Conservation (phyloP, 2,797 vertebrate species). For the Neostethus bicornis region DNA sequence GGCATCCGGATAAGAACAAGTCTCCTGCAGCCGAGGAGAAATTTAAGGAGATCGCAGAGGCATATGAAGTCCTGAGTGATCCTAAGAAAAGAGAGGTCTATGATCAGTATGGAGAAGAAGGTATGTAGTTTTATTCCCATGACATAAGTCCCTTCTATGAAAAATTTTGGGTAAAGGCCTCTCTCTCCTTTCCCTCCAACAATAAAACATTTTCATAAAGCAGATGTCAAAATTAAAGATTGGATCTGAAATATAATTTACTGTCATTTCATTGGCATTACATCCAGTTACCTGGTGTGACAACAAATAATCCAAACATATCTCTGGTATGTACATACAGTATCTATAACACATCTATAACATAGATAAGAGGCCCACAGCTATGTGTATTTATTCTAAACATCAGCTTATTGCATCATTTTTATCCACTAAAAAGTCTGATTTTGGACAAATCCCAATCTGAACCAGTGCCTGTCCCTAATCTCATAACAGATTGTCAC, state of each 20-base stretch:
- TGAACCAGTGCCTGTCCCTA: background rate
- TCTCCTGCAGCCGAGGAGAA: slow-evolving; percentile 95
- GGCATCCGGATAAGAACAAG: slow-evolving; percentile 99
- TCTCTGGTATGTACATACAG: too few species aligned
- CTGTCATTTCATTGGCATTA: slow-evolving; percentile 43
- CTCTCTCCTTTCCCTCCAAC: background rate
- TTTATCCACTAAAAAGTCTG: background rate
- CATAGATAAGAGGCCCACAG: background rate
- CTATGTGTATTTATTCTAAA: slow-evolving; percentile 8
- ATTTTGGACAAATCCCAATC: background rate
- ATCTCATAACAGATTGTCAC: background rate
- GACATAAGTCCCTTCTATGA: background rate
- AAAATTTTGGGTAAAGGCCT: background rate
- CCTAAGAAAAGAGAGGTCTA: slow-evolving; percentile 98
- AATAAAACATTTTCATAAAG: background rate
- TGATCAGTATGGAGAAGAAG: slow-evolving; percentile 98
- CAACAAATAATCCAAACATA: too few species aligned
- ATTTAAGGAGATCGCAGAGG: slow-evolving; percentile 98
- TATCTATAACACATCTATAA: slow-evolving; percentile 45
- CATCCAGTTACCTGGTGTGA: slow-evolving; percentile 21
- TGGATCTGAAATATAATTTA: slow-evolving; percentile 35
- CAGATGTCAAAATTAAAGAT: slow-evolving; percentile 6
- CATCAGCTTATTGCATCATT: background rate
- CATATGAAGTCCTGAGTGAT: slow-evolving; percentile 97
- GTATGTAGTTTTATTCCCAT: slow-evolving; percentile 63